A percentile compares a stretch with the other conserved stretches of the same genome.
These are phyloP conservation scores for Nineta flava DNA, from an alignment of 2,888 invertebrate species.

Conservation along the genomic window DNA sequence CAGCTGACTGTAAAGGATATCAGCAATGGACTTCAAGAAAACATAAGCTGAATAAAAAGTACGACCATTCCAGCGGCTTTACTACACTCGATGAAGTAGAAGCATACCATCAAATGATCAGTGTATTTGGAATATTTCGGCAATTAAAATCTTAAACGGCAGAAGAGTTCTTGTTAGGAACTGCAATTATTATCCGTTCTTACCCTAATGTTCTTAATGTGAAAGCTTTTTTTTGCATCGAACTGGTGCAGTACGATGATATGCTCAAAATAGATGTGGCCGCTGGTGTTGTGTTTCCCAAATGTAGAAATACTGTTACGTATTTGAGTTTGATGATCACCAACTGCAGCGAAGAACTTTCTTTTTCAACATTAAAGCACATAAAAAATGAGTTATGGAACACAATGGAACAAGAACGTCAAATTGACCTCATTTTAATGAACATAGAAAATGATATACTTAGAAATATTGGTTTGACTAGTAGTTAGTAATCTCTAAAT, in stretches of 20 bases:
- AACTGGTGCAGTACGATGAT: neutral
- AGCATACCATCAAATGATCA: neutral
- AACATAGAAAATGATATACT: conserved; percentile 11
- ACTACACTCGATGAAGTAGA: too few relatives aligned
- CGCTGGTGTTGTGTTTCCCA: conserved; percentile 9
- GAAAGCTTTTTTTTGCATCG: conserved; percentile 9
- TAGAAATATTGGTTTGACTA: conserved; percentile 9
- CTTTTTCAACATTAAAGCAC: conserved; percentile 11
- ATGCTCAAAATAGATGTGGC: neutral
- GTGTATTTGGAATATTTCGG: neutral
- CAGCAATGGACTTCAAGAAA: too few relatives aligned
- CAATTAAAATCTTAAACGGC: conserved; percentile 11
- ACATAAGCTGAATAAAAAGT: too few relatives aligned
- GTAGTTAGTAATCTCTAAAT: conserved; percentile 9
- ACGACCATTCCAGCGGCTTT: too few relatives aligned
- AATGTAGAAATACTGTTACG: conserved; percentile 13
- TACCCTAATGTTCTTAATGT: conserved; percentile 12
- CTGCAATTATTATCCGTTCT: conserved; percentile 12
- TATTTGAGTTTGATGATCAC: conserved; percentile 11
- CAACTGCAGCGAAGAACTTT: conserved; percentile 12
- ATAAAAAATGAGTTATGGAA: conserved; percentile 11
- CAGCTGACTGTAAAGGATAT: too few relatives aligned
- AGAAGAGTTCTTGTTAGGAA: conserved; percentile 12
- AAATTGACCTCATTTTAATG: conserved; percentile 11
- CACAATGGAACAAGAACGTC: conserved; percentile 11